phyloP scores from a whole-genome alignment of 2,888 invertebrate species.

The Diplazon laetatorius region DNA sequence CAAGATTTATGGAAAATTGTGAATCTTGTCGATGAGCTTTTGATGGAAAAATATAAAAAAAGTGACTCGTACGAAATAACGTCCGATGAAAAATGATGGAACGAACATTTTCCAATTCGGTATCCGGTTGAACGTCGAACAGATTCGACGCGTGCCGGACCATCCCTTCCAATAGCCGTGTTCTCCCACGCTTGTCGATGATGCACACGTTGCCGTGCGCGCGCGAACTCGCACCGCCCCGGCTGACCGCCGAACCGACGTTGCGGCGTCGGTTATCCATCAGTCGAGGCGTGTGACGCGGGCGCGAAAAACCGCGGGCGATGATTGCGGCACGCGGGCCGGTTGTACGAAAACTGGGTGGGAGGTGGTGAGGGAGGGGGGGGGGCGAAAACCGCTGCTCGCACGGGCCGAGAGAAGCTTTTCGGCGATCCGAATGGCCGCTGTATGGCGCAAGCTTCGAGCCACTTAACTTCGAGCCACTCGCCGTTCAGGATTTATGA shows the following conservation, averaged over 20 bases:
- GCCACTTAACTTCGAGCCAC: no score
- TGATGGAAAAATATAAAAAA: no score
- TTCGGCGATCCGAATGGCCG: no score
- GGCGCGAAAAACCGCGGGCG: constrained; percentile 73
- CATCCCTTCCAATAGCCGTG: constrained; percentile 14
- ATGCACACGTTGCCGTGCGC: constrained; percentile 48
- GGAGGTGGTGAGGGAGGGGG: no score
- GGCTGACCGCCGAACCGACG: constrained; percentile 52
- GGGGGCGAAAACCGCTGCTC: no score
- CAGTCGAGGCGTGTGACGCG: constrained; percentile 63
- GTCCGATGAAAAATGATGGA: no score
- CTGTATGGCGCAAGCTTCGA: no score
- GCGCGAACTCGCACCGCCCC: constrained; percentile 37
- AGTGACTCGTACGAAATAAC: no score
- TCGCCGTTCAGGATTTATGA: no score
- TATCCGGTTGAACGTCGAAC: constrained; percentile 72
- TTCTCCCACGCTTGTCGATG: constrained; percentile 29
- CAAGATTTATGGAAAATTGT: no score
- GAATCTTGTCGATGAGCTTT: no score
- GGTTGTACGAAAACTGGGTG: constrained; percentile 49
- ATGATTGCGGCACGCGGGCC: constrained; percentile 63
- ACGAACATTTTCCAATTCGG: constrained; percentile 27
- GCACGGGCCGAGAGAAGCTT: no score
- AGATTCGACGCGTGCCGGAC: constrained; percentile 77
- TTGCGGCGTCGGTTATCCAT: constrained; percentile 58